Evolutionary conservation across 2,113 vertebrate species (phyloP).

Genomic region (Heteronetta atricapilla): DNA sequence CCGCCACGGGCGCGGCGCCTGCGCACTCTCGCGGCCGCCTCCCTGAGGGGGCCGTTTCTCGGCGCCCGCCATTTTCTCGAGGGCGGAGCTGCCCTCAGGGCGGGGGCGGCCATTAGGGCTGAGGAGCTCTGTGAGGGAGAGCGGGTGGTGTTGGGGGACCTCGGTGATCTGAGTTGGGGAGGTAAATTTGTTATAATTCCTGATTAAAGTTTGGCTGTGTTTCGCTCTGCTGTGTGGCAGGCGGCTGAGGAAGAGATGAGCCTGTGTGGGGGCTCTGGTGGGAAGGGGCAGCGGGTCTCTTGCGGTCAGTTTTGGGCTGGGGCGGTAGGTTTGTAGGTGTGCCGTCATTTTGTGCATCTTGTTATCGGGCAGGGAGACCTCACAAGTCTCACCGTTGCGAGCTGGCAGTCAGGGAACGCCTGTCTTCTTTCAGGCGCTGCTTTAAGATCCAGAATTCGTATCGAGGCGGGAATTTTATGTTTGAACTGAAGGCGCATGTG

Average conservation of each 20-base stretch:
- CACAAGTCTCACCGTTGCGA: neutral
- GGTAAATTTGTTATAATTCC: accelerated
- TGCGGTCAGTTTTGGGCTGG: accelerated
- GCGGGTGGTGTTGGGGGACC: neutral
- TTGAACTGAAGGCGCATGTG: accelerated
- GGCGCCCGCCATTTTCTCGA: neutral
- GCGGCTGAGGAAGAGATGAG: too few species aligned
- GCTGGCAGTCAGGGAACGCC: neutral
- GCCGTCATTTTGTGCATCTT: neutral
- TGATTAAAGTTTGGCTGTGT: neutral
- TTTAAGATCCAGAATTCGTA: accelerated
- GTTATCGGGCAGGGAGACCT: too few species aligned
- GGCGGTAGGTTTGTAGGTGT: accelerated
- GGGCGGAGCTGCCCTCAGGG: accelerated
- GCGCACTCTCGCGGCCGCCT: neutral
- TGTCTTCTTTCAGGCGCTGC: accelerated
- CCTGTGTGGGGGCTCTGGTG: neutral
- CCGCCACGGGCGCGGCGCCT: neutral
- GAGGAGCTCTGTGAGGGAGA: accelerated
- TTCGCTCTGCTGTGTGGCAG: neutral
- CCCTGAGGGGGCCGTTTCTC: neutral
- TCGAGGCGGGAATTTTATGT: neutral
- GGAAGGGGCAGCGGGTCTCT: neutral
- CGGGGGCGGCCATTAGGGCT: accelerated
- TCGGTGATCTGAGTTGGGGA: accelerated